Base-by-base conservation (phyloP, 2,888 invertebrate species). In the Cactoblastis cactorum region DNA sequence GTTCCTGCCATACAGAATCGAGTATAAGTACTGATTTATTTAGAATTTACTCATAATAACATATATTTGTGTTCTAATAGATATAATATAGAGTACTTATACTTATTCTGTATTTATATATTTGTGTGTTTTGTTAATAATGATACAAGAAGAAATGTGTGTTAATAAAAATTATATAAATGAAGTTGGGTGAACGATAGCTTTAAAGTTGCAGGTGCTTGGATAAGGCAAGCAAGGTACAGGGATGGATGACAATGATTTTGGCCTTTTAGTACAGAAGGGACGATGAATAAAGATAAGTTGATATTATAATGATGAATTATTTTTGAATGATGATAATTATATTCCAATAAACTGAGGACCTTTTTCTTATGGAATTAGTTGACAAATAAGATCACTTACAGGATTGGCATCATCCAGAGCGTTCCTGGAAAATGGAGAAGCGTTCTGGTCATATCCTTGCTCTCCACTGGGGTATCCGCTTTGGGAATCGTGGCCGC, bases 1-100 rank as follows among this genome's bases (percentile, higher is more conserved):
- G 93, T 55, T 92, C 92, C 88, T 92, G 74, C 43, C 18, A 9
- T 49, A 67, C 67, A 71, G 68, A 74, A 71, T 60, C 51, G 59
- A 68, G 70, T 65, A 74, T 73, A 73, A 71, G 74, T 74, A 74
- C 68, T 64, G 37, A 32, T 41, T 17, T 18, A 46, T 9, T 47
- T 47, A 22, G 41, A 43, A 8, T 51, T 38, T 33, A 47, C 17
- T 34, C 39, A 15, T 52, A 18, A 12, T 32, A n/a, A 18, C 17
- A 33, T 15, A 14, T 32, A 32, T 18, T 14, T 32, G 22, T 45
- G 45, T 45, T 19, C 14, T 32, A 22, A 19, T 14, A 39, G 41
- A 49, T 49, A 49, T 37, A 41, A 39, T 32, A 39, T 22, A 60
- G n/a, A n/a, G 67, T 69, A 67, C 69, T 67, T 69, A 63, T 69